Evolutionary conservation across 2,888 invertebrate genomes (phyloP).

Genomic region (Poecilus cupreus): DNA sequence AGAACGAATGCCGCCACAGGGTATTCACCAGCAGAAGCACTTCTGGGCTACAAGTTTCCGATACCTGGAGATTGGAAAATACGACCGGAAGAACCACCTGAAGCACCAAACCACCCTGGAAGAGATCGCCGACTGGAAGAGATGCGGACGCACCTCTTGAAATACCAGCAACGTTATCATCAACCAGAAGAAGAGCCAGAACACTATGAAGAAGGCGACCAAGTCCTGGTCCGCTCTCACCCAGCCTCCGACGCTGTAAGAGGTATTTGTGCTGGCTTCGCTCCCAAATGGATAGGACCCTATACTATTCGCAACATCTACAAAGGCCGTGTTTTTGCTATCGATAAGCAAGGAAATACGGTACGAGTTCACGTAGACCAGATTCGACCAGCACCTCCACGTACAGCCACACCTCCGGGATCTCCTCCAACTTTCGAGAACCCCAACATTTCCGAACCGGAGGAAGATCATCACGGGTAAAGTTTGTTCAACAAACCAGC

Average conservation of each 20-base stretch:
- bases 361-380: not conserved
- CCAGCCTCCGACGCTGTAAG: not conserved
- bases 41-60: slow-evolving; percentile 3
- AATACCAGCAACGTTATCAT: not conserved
- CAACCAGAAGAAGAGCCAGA: not conserved
- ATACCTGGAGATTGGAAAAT: slow-evolving; percentile 26
- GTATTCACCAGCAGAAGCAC: not conserved
- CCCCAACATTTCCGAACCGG: not conserved
- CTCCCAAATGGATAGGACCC: slow-evolving; percentile 14
- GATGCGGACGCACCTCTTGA: not conserved
- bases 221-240: not conserved
- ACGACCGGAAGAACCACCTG: not conserved
- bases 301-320: not conserved
- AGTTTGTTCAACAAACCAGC: not conserved
- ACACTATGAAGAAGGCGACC: not conserved
- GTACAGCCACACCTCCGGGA: not conserved
- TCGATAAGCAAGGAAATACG: not conserved
- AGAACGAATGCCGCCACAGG: slow-evolving; percentile 17
- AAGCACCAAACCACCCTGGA: not conserved
- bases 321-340: not conserved
- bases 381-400: not conserved
- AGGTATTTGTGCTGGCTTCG: not conserved
- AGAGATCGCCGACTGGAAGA: not conserved
- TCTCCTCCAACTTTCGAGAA: not conserved
- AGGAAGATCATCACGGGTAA: not conserved